Percentiles rank a stretch among this genome's conserved stretches.
Evolutionary conservation across 1,140 invertebrate species (phyloP).

Genomic region (Orius insidiosus): DNA sequence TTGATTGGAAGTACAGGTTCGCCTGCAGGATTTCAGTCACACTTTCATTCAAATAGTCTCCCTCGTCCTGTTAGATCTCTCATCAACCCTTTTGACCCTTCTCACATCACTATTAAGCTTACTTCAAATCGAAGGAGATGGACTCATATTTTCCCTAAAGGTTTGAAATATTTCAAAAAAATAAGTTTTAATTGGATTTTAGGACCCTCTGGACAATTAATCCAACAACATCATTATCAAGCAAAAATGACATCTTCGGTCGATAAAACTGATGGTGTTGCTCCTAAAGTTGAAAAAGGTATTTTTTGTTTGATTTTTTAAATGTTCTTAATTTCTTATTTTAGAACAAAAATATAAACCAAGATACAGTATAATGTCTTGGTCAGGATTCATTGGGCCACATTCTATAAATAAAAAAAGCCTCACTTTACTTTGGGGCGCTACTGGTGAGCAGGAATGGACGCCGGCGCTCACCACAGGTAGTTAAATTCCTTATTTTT

Average conservation of each 20-base stretch:
- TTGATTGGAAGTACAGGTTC: conserved; percentile 24
- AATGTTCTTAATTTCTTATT: no score
- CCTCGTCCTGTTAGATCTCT: conserved; percentile 52
- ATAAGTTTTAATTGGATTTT: no score
- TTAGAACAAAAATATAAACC: conserved; percentile 5
- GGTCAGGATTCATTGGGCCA: conserved; percentile 1
- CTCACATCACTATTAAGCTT: conserved; percentile 87
- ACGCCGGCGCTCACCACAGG: conserved; percentile 85
- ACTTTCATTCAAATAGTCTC: conserved; percentile 25
- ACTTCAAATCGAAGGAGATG: conserved; percentile 91
- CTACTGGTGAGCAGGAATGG: conserved; percentile 85
- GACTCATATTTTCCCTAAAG: conserved; percentile 98
- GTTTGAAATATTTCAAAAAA: no score
- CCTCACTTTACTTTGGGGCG: conserved; percentile 60
- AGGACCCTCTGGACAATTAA: conserved; percentile 72
- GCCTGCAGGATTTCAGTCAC: conserved; percentile 24
- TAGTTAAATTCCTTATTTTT: conserved; percentile 26
- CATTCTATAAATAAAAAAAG: conserved; percentile 29
- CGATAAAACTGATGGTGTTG: neutral
- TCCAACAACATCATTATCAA: conserved; percentile 87
- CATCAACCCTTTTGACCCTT: conserved; percentile 95
- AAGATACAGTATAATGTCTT: conserved; percentile 12
- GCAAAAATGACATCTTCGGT: conserved; percentile 37
- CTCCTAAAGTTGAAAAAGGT: conserved; percentile 1
- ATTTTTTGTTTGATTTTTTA: no score